Base-by-base conservation (phyloP, 2,888 invertebrate genomes). In the Meta bourneti region DNA sequence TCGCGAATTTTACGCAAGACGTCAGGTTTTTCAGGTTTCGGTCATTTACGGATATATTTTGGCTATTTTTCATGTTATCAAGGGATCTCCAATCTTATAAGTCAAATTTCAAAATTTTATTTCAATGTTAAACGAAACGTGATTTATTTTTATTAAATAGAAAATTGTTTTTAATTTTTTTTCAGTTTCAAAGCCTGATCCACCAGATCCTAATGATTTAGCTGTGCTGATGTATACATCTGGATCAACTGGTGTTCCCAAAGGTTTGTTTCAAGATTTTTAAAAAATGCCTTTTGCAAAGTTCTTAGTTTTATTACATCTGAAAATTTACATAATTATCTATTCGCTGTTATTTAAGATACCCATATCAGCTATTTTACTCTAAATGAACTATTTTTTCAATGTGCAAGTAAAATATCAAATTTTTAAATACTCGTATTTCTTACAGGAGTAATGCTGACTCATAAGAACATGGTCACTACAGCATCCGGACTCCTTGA, bases 211-310 rank as follows among this genome's bases (percentile, higher is more conserved):
- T 7, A 95, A 96, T 16, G 99, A 99, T 95, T 96, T 97, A 6
- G 99, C 99, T 81, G 98, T 99, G 94, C 97, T 99, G 74, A 99
- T 99, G 99, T 99, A 99, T 96, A 99, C 99, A 2, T 98, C 98
- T 94, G 99, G 99, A 7, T 99, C 99, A 0, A 99, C 99, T 6
- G 99, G 99, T 85, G 96, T 97, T 92, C 99, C 99, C 0, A 99
- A 99, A 95, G 99, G 98, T 94, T 16, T 61, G 48, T 19, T 74
- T n/a, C 7, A 9, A 16, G 0, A 69, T 34, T 13, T 6, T 52
- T 51, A n/a, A 79, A 79, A 20, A 19, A 20, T 19, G 20, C 16
- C 0, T 74, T 19, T 20, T 74, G 13, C 6, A 74, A 11, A 11
- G 6, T 7, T 0, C 34, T 34, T 77, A 1, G 7, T 77, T 13